Conservation (phyloP, 2,113 vertebrate genomes). For the Holacanthus passer region DNA sequence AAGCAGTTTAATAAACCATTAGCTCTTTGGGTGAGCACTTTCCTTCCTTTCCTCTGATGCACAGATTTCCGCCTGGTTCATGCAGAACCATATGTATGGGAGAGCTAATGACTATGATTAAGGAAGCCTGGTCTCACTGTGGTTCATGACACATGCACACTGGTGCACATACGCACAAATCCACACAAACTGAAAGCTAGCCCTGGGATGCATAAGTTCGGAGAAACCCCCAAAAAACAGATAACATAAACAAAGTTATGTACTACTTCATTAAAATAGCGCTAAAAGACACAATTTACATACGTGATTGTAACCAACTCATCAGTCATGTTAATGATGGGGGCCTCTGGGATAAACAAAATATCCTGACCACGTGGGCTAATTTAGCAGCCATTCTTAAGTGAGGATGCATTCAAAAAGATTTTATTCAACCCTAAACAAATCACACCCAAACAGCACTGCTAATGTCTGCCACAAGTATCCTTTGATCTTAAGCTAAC, state of each 20-base stretch:
- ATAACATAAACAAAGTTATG: conserved; percentile 68
- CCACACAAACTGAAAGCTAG: conserved; percentile 32
- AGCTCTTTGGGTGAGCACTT: conserved; percentile 64
- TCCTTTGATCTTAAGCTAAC: not conserved
- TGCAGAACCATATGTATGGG: conserved; percentile 61
- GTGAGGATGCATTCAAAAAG: conserved; percentile 29
- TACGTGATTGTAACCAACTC: conserved; percentile 60
- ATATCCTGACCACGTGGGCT: conserved; percentile 54
- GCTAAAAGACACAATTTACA: conserved; percentile 63
- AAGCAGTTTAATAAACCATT: conserved; percentile 74
- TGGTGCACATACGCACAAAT: conserved; percentile 25
- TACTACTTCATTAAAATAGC: conserved; percentile 60
- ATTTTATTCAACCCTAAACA: not conserved
- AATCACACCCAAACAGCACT: not conserved
- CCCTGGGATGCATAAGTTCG: conserved; percentile 7
- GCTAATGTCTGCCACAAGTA: not conserved
- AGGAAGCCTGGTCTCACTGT: conserved; percentile 62
- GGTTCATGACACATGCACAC: conserved; percentile 64
- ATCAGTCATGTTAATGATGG: conserved; percentile 69
- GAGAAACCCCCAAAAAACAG: conserved; percentile 33
- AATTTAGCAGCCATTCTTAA: conserved; percentile 34
- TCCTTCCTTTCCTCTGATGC: conserved; percentile 46
- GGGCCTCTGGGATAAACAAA: conserved; percentile 61
- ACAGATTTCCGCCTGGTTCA: conserved; percentile 27
- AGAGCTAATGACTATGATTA: conserved; percentile 81